Conservation (phyloP, 2,113 vertebrate species). For the Penelope pileata region DNA sequence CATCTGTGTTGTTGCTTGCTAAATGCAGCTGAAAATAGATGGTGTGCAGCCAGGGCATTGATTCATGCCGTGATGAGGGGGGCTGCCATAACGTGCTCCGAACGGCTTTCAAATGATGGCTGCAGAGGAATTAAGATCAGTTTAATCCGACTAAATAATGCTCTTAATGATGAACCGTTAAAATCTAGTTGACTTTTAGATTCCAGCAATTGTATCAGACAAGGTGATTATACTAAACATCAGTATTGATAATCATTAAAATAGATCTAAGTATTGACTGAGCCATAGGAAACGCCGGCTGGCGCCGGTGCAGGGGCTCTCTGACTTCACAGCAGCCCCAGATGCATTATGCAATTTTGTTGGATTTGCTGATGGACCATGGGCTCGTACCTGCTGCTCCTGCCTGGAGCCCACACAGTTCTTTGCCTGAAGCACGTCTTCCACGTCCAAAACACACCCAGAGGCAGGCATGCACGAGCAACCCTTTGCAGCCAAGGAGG, state of each 20-base stretch:
- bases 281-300: neutral
- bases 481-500: neutral
- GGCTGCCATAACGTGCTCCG: neutral
- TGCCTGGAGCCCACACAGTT: neutral
- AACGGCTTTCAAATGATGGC: slow-evolving; percentile 5
- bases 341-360: neutral
- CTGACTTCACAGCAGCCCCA: neutral
- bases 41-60: neutral
- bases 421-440: rapidly evolving
- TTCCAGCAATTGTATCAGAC: slow-evolving; percentile 41
- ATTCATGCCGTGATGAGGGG: neutral
- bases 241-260: slow-evolving; percentile 31
- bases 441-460: neutral
- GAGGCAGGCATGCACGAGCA: neutral
- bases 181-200: slow-evolving; percentile 38
- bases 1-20: neutral
- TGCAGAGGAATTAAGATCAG: neutral
- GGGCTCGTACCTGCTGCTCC: neutral
- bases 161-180: slow-evolving; percentile 47
- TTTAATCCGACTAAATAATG: slow-evolving; percentile 54
- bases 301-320: neutral
- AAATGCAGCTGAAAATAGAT: neutral
- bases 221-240: slow-evolving; percentile 42
- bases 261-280: slow-evolving; percentile 2
- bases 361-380: neutral